These are phyloP conservation scores for Drosophila neocordata DNA, from an alignment of 1,140 invertebrate species.

Conservation along the genomic window DNA sequence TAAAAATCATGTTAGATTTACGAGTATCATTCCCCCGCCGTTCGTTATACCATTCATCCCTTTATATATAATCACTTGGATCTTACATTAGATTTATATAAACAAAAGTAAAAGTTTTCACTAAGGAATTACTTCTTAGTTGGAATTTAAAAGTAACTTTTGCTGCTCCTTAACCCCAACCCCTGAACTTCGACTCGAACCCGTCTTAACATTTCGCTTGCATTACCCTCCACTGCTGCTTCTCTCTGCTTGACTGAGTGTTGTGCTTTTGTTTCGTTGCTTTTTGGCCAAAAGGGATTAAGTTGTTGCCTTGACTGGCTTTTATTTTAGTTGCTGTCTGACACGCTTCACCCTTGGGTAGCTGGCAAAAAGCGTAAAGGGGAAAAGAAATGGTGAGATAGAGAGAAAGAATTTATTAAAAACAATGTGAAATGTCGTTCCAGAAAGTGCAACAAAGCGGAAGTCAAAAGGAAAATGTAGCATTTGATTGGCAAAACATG, in stretches of 20 bases:
- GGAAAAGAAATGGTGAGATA: background rate
- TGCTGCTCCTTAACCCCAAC: background rate
- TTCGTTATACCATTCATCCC: background rate
- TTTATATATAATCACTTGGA: constrained; percentile 19
- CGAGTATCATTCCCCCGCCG: constrained; percentile 1
- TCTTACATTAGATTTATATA: constrained; percentile 48
- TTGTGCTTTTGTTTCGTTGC: constrained; percentile 26
- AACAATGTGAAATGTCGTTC: constrained; percentile 51
- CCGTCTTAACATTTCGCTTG: background rate
- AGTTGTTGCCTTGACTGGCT: constrained; percentile 61
- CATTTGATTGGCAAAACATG: constrained; percentile 16
- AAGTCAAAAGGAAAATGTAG: constrained; percentile 45
- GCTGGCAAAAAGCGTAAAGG: background rate
- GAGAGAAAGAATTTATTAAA: constrained; percentile 53
- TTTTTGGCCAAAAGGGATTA: constrained; percentile 68
- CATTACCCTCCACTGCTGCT: constrained; percentile 5
- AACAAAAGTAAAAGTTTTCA: constrained; percentile 55
- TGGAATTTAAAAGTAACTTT: constrained; percentile 69
- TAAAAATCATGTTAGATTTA: background rate
- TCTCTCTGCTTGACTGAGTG: constrained; percentile 4
- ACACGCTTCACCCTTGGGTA: constrained; percentile 27
- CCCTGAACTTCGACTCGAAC: background rate
- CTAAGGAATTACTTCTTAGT: constrained; percentile 59
- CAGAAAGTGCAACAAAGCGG: constrained; percentile 44
- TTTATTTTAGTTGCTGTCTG: constrained; percentile 59